A percentile compares a stretch with the other conserved stretches of the same genome.
These are phyloP conservation scores for Doris montereyensis DNA, from an alignment of 2,888 invertebrate genomes.

Conservation along the genomic window DNA sequence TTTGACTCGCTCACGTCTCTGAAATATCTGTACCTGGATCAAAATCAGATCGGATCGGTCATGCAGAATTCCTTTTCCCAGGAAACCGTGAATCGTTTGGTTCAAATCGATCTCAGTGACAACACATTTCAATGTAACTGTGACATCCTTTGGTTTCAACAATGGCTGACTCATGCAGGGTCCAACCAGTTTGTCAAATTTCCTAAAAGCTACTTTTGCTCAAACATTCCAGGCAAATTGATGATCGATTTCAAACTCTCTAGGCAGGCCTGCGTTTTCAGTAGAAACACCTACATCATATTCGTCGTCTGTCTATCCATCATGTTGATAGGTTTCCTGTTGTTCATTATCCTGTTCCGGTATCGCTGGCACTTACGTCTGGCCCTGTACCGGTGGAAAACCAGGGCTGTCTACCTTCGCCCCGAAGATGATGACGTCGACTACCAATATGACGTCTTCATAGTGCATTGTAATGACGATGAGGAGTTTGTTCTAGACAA, in stretches of 20 bases:
- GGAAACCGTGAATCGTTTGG: conserved; percentile 15
- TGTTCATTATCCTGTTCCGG: conserved; percentile 70
- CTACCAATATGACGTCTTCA: conserved; percentile 79
- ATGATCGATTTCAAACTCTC: not conserved
- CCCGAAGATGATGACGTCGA: not conserved
- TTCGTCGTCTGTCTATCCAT: conserved; percentile 33
- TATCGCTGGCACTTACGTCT: conserved; percentile 78
- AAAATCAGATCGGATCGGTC: conserved; percentile 40
- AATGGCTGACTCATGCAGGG: conserved; percentile 37
- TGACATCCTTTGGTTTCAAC: conserved; percentile 62
- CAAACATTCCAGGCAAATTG: not conserved
- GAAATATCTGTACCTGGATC: conserved; percentile 10
- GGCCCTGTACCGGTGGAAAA: conserved; percentile 64
- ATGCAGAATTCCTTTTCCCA: conserved; percentile 36
- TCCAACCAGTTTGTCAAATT: not conserved
- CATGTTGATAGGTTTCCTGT: conserved; percentile 39
- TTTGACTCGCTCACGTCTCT: conserved; percentile 29
- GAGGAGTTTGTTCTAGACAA: conserved; percentile 79
- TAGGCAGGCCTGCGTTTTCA: conserved; percentile 38
- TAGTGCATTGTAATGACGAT: conserved; percentile 81
- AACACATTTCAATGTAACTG: conserved; percentile 80
- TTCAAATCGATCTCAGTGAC: conserved; percentile 75
- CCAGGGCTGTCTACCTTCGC: not conserved
- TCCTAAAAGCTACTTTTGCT: conserved; percentile 20
- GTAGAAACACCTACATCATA: conserved; percentile 12